These are phyloP conservation scores for Leucoraja ocellata DNA, from an alignment of 2,797 vertebrate species.

Conservation along the genomic window DNA sequence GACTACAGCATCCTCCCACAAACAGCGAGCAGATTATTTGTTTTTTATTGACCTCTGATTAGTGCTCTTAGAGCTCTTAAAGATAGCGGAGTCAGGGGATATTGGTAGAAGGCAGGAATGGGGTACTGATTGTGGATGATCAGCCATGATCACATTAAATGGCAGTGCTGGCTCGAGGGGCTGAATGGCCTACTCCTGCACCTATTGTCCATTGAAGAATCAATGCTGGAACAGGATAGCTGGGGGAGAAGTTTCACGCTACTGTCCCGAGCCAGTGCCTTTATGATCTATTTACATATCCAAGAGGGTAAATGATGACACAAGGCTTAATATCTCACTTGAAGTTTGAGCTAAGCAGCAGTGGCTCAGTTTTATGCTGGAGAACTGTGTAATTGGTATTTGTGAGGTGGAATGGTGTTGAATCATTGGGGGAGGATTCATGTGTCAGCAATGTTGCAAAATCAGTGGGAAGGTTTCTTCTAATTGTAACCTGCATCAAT, in stretches of 20 bases:
- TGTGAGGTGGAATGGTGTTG: background rate
- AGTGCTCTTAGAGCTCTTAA: too few relatives aligned
- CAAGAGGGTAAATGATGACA: background rate
- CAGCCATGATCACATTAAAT: too few relatives aligned
- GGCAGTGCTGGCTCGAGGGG: too few relatives aligned
- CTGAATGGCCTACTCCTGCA: too few relatives aligned
- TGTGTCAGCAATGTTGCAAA: background rate
- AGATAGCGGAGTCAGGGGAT: too few relatives aligned
- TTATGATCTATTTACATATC: background rate
- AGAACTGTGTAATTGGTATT: background rate
- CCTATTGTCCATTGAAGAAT: too few relatives aligned
- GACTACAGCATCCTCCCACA: background rate
- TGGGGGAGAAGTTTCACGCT: background rate
- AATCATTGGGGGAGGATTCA: slow-evolving; percentile 16
- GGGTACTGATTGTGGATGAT: too few relatives aligned
- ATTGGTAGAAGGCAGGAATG: too few relatives aligned
- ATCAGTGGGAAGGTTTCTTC: slow-evolving; percentile 23
- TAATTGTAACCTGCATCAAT: slow-evolving; percentile 1
- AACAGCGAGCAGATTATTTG: background rate
- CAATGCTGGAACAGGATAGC: background rate
- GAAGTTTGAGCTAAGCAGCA: background rate
- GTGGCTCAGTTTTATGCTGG: background rate
- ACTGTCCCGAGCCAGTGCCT: background rate
- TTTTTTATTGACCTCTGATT: background rate
- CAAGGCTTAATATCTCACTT: background rate